phyloP scores from a whole-genome alignment of 2,113 vertebrate genomes.

The Aramus guarauna region DNA sequence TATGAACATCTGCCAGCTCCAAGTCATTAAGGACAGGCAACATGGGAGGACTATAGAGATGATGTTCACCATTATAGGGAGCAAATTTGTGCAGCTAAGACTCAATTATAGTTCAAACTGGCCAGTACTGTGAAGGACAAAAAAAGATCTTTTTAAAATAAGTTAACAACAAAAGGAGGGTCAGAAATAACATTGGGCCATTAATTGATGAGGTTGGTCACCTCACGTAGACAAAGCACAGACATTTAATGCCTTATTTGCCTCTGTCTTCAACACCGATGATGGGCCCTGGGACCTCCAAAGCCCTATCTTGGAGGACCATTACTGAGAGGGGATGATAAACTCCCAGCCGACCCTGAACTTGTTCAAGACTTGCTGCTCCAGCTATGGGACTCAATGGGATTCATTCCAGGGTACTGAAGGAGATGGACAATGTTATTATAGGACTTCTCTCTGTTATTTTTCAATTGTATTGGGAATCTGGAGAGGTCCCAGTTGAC shows the following conservation, averaged over 20 bases:
- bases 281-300: not conserved
- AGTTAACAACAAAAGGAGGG: not conserved
- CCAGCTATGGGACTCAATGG: not conserved
- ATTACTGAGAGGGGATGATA: not conserved
- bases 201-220: not conserved
- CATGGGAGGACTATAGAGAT: rapidly evolving
- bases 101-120: not conserved
- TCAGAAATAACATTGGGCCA: not conserved
- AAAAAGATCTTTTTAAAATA: not conserved
- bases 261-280: not conserved
- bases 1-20: not conserved
- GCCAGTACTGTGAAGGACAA: not conserved
- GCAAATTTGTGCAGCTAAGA: not conserved
- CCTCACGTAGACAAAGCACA: not conserved
- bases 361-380: not conserved
- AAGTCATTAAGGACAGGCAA: not conserved
- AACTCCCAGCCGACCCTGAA: not conserved
- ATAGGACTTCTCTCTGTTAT: not conserved
- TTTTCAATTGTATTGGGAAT: not conserved
- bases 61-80: not conserved
- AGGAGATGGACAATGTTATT: not conserved
- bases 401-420: not conserved
- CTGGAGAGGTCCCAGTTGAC: not conserved
- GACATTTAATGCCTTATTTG: not conserved
- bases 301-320: not conserved